Conservation (phyloP, 2,113 vertebrate genomes). For the Colistium nudipinnis region DNA sequence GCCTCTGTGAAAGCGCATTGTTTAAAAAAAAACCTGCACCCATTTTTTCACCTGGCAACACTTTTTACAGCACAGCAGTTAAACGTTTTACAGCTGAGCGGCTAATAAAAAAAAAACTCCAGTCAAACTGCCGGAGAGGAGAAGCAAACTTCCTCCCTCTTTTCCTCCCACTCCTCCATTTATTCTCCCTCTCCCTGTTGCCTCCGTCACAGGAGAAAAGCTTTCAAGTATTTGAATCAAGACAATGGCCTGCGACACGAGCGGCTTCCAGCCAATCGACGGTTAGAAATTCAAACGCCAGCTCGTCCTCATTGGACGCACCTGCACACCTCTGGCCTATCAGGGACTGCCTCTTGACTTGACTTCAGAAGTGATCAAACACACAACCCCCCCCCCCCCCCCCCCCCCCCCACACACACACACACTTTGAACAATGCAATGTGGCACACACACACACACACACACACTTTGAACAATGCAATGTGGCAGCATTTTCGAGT, state of each 20-base stretch:
- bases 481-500: slow-evolving; percentile 6
- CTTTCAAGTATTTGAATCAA: slow-evolving; percentile 75
- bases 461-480: slow-evolving; percentile 8
- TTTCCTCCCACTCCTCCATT: neutral
- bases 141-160: neutral
- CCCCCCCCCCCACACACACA: neutral
- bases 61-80: slow-evolving; percentile 47
- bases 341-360: slow-evolving; percentile 8
- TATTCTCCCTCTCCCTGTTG: neutral
- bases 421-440: slow-evolving; percentile 16
- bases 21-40: slow-evolving; percentile 4
- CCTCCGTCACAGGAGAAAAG: neutral
- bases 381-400: too few relatives aligned
- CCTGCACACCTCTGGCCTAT: slow-evolving; percentile 55
- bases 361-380: slow-evolving; percentile 7
- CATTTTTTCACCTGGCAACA: slow-evolving; percentile 24
- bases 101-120: slow-evolving; percentile 31
- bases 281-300: slow-evolving; percentile 24
- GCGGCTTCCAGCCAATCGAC: slow-evolving; percentile 60
- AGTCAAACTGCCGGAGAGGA: slow-evolving; percentile 15
- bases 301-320: slow-evolving; percentile 38
- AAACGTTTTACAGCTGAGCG: slow-evolving; percentile 38
- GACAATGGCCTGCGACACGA: slow-evolving; percentile 65
- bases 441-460: slow-evolving; percentile 5
- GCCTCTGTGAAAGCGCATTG: neutral